Percentiles rank a stretch among this genome's conserved stretches.
Evolutionary conservation across 2,888 invertebrate species (phyloP).

Genomic region (Hydrotaea cyrtoneurina): DNA sequence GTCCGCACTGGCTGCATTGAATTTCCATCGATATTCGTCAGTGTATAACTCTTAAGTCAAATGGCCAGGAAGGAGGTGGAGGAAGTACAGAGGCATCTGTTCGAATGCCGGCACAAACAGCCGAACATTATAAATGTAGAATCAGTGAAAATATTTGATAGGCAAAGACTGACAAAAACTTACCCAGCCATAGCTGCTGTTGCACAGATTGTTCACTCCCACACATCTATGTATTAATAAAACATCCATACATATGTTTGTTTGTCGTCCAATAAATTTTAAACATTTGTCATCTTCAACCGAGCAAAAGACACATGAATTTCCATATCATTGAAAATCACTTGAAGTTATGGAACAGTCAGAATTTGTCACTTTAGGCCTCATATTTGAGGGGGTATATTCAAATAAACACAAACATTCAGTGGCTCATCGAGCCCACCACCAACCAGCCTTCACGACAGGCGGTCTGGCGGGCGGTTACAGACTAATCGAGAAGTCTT

Average conservation of each 20-base stretch:
- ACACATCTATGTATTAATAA: no score
- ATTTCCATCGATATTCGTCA: constrained; percentile 36
- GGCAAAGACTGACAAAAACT: constrained; percentile 46
- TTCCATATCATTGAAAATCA: not conserved
- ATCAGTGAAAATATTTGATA: constrained; percentile 45
- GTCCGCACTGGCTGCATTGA: constrained; percentile 6
- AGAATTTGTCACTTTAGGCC: constrained; percentile 7
- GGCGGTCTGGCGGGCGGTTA: no score
- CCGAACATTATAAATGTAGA: not conserved
- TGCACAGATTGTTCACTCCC: not conserved
- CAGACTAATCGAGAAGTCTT: not conserved
- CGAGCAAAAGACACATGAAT: not conserved
- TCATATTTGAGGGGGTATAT: not conserved
- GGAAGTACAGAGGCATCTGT: constrained; percentile 24
- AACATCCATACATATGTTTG: no score
- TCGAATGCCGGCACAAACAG: constrained; percentile 6
- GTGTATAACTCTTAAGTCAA: constrained; percentile 30
- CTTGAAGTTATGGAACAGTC: not conserved
- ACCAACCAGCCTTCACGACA: no score
- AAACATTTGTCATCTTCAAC: not conserved
- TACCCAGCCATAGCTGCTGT: constrained; percentile 42
- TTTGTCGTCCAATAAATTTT: no score
- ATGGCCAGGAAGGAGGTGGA: not conserved
- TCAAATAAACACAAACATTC: not conserved
- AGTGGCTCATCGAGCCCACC: not conserved